phyloP scores from a whole-genome alignment of 2,113 vertebrate species.

The Chloropsis cyanopogon region DNA sequence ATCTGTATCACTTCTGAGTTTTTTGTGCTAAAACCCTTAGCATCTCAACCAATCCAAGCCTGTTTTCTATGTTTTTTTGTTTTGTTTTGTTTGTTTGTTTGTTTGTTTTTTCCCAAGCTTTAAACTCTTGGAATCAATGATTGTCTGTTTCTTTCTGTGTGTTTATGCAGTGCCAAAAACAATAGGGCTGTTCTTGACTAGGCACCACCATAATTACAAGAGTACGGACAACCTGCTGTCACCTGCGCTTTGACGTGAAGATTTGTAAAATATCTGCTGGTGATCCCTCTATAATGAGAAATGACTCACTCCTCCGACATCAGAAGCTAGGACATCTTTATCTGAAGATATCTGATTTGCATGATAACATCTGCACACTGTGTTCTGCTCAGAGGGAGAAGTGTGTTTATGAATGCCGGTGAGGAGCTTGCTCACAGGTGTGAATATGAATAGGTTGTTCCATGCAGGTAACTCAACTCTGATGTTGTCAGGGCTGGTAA shows the following conservation, averaged over 20 bases:
- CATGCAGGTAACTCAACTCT: neutral
- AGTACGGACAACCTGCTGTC: neutral
- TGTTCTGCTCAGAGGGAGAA: conserved; percentile 20
- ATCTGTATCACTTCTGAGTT: neutral
- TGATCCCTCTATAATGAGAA: neutral
- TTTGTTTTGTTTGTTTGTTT: neutral
- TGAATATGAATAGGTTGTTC: conserved; percentile 26
- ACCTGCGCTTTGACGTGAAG: neutral
- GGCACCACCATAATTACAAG: neutral
- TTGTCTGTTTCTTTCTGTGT: neutral
- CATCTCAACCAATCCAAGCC: neutral
- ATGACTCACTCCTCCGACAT: neutral
- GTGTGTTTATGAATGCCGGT: neutral
- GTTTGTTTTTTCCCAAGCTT: no score
- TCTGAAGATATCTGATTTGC: neutral
- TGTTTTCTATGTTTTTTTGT: neutral
- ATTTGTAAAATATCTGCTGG: neutral
- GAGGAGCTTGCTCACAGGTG: neutral
- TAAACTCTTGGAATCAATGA: neutral
- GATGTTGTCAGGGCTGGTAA: conserved; percentile 20
- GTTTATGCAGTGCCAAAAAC: neutral
- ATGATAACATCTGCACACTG: neutral
- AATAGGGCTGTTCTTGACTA: neutral
- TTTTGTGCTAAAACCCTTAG: neutral
- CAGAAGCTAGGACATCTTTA: neutral